Conservation (phyloP, 2,888 invertebrate species). For the Tenodera sinensis region DNA sequence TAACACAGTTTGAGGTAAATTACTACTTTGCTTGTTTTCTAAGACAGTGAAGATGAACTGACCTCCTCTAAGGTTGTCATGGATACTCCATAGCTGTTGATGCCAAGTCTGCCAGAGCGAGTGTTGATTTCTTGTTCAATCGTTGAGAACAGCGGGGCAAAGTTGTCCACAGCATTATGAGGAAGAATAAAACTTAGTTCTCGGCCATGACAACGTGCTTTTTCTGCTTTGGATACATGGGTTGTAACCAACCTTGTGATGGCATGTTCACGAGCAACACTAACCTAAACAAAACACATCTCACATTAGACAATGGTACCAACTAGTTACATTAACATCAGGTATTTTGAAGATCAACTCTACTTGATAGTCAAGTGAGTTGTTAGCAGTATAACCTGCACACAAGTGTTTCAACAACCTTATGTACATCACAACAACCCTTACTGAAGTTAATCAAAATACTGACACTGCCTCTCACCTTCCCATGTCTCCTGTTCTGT, state of each 20-base stretch:
- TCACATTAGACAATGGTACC: too few species aligned
- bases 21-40: too few species aligned
- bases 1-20: too few species aligned
- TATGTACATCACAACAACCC: too few species aligned
- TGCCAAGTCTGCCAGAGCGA: constrained; percentile 62
- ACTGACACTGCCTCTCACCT: constrained; percentile 46
- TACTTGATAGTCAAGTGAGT: too few species aligned
- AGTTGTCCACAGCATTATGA: constrained; percentile 71
- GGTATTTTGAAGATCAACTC: too few species aligned
- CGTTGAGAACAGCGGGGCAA: constrained; percentile 70
- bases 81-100: constrained; percentile 80
- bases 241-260: constrained; percentile 65
- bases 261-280: constrained; percentile 64
- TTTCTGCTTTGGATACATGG: constrained; percentile 70
- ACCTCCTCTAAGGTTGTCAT: constrained; percentile 84
- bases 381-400: constrained; percentile 61
- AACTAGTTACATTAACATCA: too few species aligned
- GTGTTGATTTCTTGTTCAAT: constrained; percentile 70
- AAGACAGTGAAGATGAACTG: not conserved
- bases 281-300: constrained; percentile 41
- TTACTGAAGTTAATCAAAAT: too few species aligned
- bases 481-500: constrained; percentile 69
- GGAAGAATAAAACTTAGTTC: constrained; percentile 80
- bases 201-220: constrained; percentile 70
- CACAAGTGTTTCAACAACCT: not conserved